These are phyloP conservation scores for Apocrypta bakeri DNA, from an alignment of 1,140 invertebrate species.

Conservation along the genomic window DNA sequence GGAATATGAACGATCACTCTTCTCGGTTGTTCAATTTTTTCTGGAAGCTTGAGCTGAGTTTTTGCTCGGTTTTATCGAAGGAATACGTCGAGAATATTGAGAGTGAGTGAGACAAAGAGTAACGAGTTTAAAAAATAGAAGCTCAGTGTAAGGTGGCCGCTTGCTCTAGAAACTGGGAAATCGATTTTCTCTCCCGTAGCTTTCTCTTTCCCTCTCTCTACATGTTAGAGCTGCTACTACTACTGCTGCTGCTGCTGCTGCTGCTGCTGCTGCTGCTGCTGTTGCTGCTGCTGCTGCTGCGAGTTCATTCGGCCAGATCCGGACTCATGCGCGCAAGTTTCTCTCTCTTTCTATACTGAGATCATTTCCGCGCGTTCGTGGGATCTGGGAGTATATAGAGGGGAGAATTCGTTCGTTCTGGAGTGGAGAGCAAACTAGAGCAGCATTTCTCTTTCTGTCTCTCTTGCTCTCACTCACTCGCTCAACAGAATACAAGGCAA, in stretches of 20 bases:
- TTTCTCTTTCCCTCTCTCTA: background rate
- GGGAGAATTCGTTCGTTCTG: background rate
- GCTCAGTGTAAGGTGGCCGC: background rate
- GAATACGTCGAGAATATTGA: background rate
- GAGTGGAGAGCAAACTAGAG: background rate
- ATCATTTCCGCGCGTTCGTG: constrained; percentile 15
- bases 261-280: no score
- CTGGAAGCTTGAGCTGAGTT: no score
- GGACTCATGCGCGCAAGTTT: background rate
- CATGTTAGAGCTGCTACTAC: no score
- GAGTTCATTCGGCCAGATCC: constrained; percentile 21
- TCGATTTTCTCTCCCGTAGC: constrained; percentile 39
- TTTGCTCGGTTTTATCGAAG: no score
- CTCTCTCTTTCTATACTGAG: constrained; percentile 9
- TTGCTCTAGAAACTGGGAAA: constrained; percentile 48
- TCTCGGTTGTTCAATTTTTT: no score
- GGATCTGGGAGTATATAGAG: no score
- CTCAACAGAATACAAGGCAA: background rate
- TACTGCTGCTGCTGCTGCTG: no score
- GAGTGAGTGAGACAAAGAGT: no score
- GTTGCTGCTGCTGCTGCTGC: no score
- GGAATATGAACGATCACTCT: no score
- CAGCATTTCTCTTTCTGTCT: background rate
- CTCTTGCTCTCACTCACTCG: background rate
- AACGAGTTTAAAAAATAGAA: background rate